Percentiles rank a stretch among this genome's conserved stretches.
Evolutionary conservation across 1,140 invertebrate genomes (phyloP).

Genomic region (Melipona quadrifasciata): DNA sequence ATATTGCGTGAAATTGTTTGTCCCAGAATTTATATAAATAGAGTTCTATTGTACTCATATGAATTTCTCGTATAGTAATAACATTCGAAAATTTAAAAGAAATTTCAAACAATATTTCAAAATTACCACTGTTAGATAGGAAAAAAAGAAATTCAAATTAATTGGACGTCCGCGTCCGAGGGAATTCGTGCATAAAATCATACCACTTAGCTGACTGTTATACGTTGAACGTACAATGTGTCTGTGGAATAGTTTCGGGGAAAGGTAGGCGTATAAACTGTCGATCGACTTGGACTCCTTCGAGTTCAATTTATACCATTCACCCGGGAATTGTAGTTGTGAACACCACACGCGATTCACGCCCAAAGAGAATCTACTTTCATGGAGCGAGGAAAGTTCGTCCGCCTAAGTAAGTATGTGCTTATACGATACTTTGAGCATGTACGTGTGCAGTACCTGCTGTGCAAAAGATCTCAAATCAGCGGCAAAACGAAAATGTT

Average conservation of each 20-base stretch:
- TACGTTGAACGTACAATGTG: background rate
- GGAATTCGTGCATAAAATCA: constrained; percentile 8
- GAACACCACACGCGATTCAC: constrained; percentile 24
- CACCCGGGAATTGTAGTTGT: constrained; percentile 31
- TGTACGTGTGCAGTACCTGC: background rate
- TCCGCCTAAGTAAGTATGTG: background rate
- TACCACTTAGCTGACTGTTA: background rate
- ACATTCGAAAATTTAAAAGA: background rate
- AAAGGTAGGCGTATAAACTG: constrained; percentile 18
- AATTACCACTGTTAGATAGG: background rate
- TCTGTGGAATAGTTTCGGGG: constrained; percentile 31
- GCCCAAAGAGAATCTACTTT: constrained; percentile 47
- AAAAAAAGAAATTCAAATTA: background rate
- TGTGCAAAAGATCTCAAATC: background rate
- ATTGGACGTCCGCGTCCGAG: background rate
- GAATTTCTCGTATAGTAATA: no score
- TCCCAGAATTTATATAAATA: no score
- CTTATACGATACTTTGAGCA: background rate
- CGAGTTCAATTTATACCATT: constrained; percentile 32
- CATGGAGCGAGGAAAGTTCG: constrained; percentile 43
- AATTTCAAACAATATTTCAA: background rate
- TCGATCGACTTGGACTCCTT: constrained; percentile 23
- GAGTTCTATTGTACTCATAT: no score
- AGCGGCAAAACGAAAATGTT: background rate
- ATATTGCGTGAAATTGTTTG: no score